These are phyloP conservation scores for Melipona quadrifasciata DNA, from an alignment of 1,140 invertebrate genomes.

Conservation along the genomic window DNA sequence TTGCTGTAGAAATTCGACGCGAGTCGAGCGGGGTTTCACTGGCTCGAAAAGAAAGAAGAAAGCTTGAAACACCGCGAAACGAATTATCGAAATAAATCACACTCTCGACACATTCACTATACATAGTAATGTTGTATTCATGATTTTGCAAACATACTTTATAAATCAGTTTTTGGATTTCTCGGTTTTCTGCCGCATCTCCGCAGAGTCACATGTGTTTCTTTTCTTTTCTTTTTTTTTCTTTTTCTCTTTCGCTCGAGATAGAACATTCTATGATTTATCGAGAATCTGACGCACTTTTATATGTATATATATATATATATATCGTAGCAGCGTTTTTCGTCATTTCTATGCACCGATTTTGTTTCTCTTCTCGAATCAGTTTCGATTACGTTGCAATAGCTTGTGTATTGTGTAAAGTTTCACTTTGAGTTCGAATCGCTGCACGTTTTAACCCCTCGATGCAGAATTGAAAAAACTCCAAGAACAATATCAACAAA, in stretches of 20 bases:
- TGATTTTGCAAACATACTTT: slow-evolving; percentile 65
- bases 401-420: too few species aligned
- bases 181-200: slow-evolving; percentile 46
- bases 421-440: not conserved
- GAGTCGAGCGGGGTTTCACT: not conserved
- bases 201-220: slow-evolving; percentile 22
- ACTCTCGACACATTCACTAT: slow-evolving; percentile 67
- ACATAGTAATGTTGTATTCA: slow-evolving; percentile 65
- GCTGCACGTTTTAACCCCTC: slow-evolving; percentile 10
- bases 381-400: not conserved
- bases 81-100: slow-evolving; percentile 39
- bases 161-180: slow-evolving; percentile 57
- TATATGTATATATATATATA: not conserved
- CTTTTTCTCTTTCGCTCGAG: not conserved
- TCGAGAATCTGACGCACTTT: not conserved
- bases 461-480: not conserved
- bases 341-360: not conserved
- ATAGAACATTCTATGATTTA: not conserved
- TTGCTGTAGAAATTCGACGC: not conserved
- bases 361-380: not conserved
- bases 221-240: too few species aligned
- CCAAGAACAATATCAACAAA: not conserved
- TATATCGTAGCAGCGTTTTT: not conserved
- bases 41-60: slow-evolving; percentile 4
- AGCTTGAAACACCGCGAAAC: slow-evolving; percentile 19